Evolutionary conservation across 2,113 vertebrate genomes (phyloP).

Genomic region (Sprattus sprattus): DNA sequence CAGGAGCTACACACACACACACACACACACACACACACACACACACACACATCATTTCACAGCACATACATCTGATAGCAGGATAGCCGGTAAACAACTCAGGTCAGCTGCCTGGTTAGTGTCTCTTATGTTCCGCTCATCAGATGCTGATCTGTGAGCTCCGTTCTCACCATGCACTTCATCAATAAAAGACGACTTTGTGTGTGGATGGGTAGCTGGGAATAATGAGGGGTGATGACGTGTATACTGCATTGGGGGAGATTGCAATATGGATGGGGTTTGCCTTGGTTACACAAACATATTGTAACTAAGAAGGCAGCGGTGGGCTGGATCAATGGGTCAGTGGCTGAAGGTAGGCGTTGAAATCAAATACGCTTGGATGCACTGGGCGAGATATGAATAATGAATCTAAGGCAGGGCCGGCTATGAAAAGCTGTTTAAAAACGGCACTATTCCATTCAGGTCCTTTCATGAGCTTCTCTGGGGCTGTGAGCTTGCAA

Average conservation of each 20-base stretch:
- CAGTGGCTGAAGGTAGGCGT: background rate
- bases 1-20: background rate
- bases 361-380: background rate
- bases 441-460: background rate
- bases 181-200: background rate
- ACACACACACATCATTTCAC: background rate
- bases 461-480: background rate
- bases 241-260: background rate
- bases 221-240: background rate
- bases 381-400: background rate
- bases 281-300: background rate
- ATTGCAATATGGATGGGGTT: background rate
- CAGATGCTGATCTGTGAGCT: background rate
- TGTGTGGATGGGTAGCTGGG: background rate
- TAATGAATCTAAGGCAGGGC: background rate
- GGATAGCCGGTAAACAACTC: too few species aligned
- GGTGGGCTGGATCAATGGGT: conserved; percentile 1
- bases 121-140: background rate
- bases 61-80: background rate
- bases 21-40: background rate
- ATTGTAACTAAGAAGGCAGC: background rate
- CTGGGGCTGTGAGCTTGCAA: background rate
- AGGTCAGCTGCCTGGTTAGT: background rate
- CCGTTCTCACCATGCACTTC: background rate
- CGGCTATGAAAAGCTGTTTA: background rate